These are phyloP conservation scores for Phyllopteryx taeniolatus DNA, from an alignment of 2,113 vertebrate genomes.

Conservation along the genomic window DNA sequence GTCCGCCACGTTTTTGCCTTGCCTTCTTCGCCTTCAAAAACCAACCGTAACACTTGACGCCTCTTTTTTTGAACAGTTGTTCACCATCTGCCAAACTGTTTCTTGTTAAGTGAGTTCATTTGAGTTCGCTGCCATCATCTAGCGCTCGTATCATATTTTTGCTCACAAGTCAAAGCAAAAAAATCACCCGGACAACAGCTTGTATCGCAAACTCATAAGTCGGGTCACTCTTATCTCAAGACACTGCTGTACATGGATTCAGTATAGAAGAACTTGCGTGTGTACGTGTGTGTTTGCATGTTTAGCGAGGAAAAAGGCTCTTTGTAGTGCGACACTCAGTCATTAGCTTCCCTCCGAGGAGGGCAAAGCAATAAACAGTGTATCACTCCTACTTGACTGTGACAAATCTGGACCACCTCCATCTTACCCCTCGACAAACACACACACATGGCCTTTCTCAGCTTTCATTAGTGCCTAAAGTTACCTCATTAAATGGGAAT, in stretches of 20 bases:
- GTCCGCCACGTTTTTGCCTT: too few species aligned
- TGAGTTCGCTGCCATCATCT: not conserved
- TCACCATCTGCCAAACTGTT: not conserved
- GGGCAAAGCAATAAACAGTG: constrained; percentile 32
- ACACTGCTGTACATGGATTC: not conserved
- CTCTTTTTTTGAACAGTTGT: not conserved
- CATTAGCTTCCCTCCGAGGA: constrained; percentile 25
- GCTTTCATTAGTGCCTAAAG: constrained; percentile 19
- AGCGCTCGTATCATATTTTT: not conserved
- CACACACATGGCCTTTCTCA: constrained; percentile 16
- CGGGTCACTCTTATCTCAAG: not conserved
- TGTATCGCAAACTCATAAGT: not conserved
- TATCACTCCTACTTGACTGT: constrained; percentile 10
- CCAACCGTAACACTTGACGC: too few species aligned
- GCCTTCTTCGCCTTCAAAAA: too few species aligned
- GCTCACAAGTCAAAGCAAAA: not conserved
- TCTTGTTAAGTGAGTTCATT: not conserved
- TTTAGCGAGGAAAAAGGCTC: not conserved
- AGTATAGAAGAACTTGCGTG: constrained; percentile 13
- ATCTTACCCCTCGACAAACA: constrained; percentile 33
- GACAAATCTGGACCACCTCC: not conserved
- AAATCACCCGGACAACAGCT: not conserved
- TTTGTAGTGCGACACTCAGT: not conserved
- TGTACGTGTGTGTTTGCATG: constrained; percentile 4
- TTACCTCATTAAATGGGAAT: constrained; percentile 13